Evolutionary conservation across 2,888 invertebrate genomes (phyloP).

Genomic region (Diabrotica balteata): DNA sequence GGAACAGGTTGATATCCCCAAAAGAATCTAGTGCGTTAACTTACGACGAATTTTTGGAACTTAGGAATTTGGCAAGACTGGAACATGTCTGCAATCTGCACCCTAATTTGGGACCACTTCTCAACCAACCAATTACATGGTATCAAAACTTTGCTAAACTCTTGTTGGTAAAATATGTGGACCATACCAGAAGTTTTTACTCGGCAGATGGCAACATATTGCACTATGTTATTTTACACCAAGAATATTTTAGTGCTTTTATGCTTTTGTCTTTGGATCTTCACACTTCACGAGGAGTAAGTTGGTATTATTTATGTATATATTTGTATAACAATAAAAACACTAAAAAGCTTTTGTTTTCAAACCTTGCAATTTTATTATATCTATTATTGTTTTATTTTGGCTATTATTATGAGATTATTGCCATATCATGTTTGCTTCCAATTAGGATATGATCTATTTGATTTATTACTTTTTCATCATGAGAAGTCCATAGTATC

Average conservation of each 20-base stretch:
- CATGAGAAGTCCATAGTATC: too few relatives aligned
- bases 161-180: conserved; percentile 66
- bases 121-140: conserved; percentile 71
- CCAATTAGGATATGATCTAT: too few relatives aligned
- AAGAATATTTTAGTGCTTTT: conserved; percentile 69
- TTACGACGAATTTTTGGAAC: conserved; percentile 70
- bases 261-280: conserved; percentile 71
- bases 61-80: conserved; percentile 67
- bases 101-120: conserved; percentile 63
- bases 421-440: too few relatives aligned
- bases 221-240: conserved; percentile 70
- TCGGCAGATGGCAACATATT: conserved; percentile 67
- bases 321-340: too few relatives aligned
- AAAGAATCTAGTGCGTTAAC: conserved; percentile 62
- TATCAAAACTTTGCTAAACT: conserved; percentile 70
- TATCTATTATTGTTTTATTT: too few relatives aligned
- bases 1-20: conserved; percentile 69
- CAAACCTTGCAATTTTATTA: too few relatives aligned
- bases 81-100: conserved; percentile 68
- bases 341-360: too few relatives aligned
- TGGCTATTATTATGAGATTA: too few relatives aligned
- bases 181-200: conserved; percentile 66
- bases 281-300: conserved; percentile 66
- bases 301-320: conserved; percentile 5
- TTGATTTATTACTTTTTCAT: too few relatives aligned